Base-by-base conservation (phyloP, 2,797 vertebrate species). In the Bradypus variegatus region DNA sequence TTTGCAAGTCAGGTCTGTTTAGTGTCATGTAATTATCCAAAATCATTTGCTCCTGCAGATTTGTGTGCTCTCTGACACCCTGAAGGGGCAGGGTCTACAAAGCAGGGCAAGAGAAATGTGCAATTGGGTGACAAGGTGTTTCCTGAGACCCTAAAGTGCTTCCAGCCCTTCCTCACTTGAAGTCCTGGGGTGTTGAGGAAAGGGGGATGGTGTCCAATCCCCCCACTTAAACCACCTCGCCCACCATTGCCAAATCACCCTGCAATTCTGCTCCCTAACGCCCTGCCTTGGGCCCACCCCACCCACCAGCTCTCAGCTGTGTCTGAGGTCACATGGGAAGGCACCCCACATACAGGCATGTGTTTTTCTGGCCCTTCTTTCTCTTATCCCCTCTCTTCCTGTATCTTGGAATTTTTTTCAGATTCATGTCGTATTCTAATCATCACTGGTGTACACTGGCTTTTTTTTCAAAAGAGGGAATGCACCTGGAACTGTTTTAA, bases 321-420 rank as follows among this genome's bases (percentile, higher is more conserved):
- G 62, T 14, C 69, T 45, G 41, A 45, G 14, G 14, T 50, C 53
- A 1, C 0, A 5, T 1, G n/a, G 21, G 38, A 36, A 15, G 8
- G 21, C 3, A 36, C 16, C 60, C n/a, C 3, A 0, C 3, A 7
- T 23, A 1, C 6, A 4, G 10, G 7, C 2, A 21, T 0, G 2
- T 31, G 2, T 5, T 45, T 18, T 69, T 31, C 38, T 50, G 7
- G 21, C 9, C 0, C 23, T 75, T 77, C 21, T 78, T 38, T n/a
- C 33, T 29, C 58, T 29, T 81, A 11, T 75, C 27, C 45, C 62
- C 11, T 14, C 14, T 25, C 36, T 91, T 64, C 36, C 80, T 48
- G 23, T 41, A 23, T 21, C 53, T 41, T 64, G 41, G 60, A 60
- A 36, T 14, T 36, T 45, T 64, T 9, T 19, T 13, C 14, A 41